phyloP scores from a whole-genome alignment of 2,797 vertebrate species.

The Picus viridis region DNA sequence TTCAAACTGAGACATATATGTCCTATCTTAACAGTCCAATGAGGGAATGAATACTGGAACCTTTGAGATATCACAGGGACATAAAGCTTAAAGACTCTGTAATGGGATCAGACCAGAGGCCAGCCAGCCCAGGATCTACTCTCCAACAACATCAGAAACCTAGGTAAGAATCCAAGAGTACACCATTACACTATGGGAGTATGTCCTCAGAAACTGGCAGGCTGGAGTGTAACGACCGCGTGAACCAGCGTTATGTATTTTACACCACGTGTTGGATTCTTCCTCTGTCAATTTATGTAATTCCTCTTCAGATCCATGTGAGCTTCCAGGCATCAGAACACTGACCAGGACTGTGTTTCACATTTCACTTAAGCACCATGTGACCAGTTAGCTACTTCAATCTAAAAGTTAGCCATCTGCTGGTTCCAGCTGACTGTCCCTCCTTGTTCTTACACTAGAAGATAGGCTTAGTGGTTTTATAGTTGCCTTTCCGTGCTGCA shows the following conservation, averaged over 20 bases:
- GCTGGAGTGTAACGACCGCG: neutral
- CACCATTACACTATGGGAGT: neutral
- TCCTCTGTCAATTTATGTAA: neutral
- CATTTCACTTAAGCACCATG: neutral
- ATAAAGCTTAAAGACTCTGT: neutral
- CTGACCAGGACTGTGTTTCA: neutral
- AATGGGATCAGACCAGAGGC: neutral
- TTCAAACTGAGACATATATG: neutral
- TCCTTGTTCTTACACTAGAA: neutral
- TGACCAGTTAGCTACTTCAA: neutral
- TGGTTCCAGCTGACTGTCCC: neutral
- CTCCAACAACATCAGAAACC: neutral
- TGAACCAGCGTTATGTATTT: accelerated
- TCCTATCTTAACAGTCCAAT: neutral
- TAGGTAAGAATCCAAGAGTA: neutral
- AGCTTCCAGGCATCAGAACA: neutral
- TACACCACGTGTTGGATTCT: neutral
- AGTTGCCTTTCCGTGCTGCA: neutral
- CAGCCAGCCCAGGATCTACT: neutral
- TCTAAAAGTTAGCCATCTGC: neutral
- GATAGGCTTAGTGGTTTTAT: neutral
- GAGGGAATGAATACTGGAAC: neutral
- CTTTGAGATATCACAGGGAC: neutral
- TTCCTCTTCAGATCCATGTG: neutral
- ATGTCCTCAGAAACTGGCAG: neutral